phyloP scores from a whole-genome alignment of 2,888 invertebrate genomes.

The Hesperia comma region DNA sequence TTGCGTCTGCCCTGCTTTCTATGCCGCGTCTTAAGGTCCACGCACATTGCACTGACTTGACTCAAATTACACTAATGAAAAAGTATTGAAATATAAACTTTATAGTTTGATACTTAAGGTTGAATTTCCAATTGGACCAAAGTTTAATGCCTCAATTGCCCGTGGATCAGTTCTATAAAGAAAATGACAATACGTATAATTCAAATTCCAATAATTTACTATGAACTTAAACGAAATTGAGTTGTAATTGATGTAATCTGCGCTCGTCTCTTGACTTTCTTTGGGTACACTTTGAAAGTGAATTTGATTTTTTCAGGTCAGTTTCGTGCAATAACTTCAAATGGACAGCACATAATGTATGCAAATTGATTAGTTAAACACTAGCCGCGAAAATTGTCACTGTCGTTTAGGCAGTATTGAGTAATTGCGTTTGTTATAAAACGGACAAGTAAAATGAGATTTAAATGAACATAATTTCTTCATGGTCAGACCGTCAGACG shows the following conservation, averaged over 20 bases:
- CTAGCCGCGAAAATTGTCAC: neutral
- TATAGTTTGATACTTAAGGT: too few species aligned
- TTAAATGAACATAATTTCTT: neutral
- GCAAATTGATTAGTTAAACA: neutral
- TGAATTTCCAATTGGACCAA: too few species aligned
- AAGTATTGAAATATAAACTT: too few species aligned
- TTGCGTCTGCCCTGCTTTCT: slow-evolving; percentile 39
- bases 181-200: too few species aligned
- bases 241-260: too few species aligned
- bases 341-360: neutral
- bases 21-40: slow-evolving; percentile 10
- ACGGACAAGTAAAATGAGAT: neutral
- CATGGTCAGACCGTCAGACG: neutral
- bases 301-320: neutral
- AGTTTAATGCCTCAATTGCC: too few species aligned
- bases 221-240: too few species aligned
- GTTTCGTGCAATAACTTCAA: neutral
- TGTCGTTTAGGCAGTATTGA: neutral
- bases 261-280: slow-evolving; percentile 8
- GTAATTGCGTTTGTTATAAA: neutral
- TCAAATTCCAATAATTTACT: too few species aligned
- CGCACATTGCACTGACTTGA: too few species aligned
- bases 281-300: slow-evolving; percentile 3
- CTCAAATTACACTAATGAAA: too few species aligned
- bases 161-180: too few species aligned